Evolutionary conservation across 2,113 vertebrate genomes (phyloP).

Genomic region (Hippocampus abdominalis): DNA sequence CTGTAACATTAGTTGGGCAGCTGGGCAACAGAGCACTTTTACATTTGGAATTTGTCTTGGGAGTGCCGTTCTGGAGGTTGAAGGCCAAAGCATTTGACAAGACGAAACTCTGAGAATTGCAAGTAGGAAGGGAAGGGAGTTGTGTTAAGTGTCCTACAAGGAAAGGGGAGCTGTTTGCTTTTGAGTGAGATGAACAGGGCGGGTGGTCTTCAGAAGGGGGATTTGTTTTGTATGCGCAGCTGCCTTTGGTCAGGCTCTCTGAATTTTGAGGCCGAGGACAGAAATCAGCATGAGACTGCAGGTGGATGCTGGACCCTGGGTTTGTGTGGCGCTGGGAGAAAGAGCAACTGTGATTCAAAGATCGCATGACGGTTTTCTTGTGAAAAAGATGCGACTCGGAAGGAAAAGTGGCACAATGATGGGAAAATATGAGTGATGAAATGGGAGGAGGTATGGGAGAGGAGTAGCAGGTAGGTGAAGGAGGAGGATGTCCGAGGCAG

Average conservation of each 20-base stretch:
- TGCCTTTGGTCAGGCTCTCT: slow-evolving; percentile 29
- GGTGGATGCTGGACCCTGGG: slow-evolving; percentile 7
- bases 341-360: not conserved
- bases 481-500: slow-evolving; percentile 47
- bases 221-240: slow-evolving; percentile 35
- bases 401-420: slow-evolving; percentile 23
- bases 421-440: slow-evolving; percentile 30
- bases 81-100: slow-evolving; percentile 20
- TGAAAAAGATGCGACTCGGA: slow-evolving; percentile 17
- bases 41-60: slow-evolving; percentile 27
- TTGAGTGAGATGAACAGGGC: slow-evolving; percentile 19
- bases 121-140: slow-evolving; percentile 27
- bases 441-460: slow-evolving; percentile 30
- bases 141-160: not conserved
- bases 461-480: slow-evolving; percentile 31
- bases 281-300: slow-evolving; percentile 8
- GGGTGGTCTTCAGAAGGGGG: slow-evolving; percentile 13
- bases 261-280: slow-evolving; percentile 19
- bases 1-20: slow-evolving; percentile 36
- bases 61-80: slow-evolving; percentile 24
- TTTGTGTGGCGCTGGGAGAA: slow-evolving; percentile 18
- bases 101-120: slow-evolving; percentile 22
- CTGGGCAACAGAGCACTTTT: slow-evolving; percentile 17
- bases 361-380: not conserved
- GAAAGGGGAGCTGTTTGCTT: slow-evolving; percentile 25